Conservation (phyloP, 2,113 vertebrate genomes). For the Chloropsis hardwickii region DNA sequence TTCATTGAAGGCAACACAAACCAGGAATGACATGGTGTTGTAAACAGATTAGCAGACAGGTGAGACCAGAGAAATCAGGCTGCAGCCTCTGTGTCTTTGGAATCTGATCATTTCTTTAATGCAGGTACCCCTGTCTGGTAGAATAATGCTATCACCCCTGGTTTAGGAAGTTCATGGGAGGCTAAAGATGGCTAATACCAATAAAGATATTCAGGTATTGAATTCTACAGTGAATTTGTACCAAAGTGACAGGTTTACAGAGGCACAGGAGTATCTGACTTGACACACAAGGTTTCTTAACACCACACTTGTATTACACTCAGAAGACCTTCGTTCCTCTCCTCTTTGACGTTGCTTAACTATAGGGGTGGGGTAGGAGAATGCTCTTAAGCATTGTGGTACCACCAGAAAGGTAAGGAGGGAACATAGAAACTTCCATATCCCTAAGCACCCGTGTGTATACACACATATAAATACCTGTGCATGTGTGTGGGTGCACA, state of each 20-base stretch:
- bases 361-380: neutral
- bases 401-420: neutral
- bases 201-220: neutral
- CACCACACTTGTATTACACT: neutral
- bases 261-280: neutral
- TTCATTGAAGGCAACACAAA: neutral
- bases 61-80: neutral
- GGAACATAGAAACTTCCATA: neutral
- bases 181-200: neutral
- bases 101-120: neutral
- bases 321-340: neutral
- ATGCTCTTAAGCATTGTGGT: neutral
- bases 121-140: neutral
- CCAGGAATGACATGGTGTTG: neutral
- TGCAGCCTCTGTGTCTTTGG: neutral
- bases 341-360: neutral
- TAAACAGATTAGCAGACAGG: neutral
- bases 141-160: neutral
- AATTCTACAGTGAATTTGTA: neutral
- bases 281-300: neutral
- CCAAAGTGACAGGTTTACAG: neutral
- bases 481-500: accelerated
- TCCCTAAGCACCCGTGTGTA: neutral
- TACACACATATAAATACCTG: accelerated
- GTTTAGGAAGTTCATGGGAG: neutral